Base-by-base conservation (phyloP, 2,797 vertebrate species). In the Sitta carolinensis region DNA sequence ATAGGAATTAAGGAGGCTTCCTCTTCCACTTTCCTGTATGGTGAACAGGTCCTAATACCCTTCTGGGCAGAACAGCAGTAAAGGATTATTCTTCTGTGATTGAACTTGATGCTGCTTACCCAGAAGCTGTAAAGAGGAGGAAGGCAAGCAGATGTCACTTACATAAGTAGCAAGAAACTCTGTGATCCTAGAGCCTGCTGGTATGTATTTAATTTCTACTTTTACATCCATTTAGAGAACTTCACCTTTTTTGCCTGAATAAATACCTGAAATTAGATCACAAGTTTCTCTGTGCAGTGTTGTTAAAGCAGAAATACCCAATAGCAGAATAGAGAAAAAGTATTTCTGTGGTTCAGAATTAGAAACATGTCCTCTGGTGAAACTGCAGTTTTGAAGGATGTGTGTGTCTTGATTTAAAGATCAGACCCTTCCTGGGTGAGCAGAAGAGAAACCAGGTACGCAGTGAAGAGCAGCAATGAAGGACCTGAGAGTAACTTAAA, bases 111-210 rank as follows among this genome's bases (percentile, higher is more conserved):
- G 69, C 36, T 79, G 61, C 52, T 92, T 70, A 82, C 47, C 57
- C 91, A 58, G 62, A 91, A 96, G 84, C 69, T 79, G 76, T 32
- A 63, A 74, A 72, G n/a, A 92, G 40, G 42, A 94, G 55, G 36
- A 92, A 83, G 42, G 77, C 40, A 95, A 91, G 34, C 79, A 94
- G 93, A 84, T 93, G 75, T 40, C 79, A 68, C 45, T 92, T 94
- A 94, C 2, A 5, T 89, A 95, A 97, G 84, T 17, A 77, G 61
- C 55, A 86, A 75, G 91, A 69, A 61, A 81, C 13, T 51, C 77
- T 42, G 59, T 59, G 43, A 88, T 84, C 55, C 62, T 64, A 30
- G 22, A 95, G 47, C 40, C 64, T 87, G 19, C 22, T 66, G 62
- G n/a, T 73, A 77, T 9, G 13, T 25, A 61, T 74, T 77, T 86